phyloP scores from a whole-genome alignment of 2,113 vertebrate species.

The Dinomys branickii region DNA sequence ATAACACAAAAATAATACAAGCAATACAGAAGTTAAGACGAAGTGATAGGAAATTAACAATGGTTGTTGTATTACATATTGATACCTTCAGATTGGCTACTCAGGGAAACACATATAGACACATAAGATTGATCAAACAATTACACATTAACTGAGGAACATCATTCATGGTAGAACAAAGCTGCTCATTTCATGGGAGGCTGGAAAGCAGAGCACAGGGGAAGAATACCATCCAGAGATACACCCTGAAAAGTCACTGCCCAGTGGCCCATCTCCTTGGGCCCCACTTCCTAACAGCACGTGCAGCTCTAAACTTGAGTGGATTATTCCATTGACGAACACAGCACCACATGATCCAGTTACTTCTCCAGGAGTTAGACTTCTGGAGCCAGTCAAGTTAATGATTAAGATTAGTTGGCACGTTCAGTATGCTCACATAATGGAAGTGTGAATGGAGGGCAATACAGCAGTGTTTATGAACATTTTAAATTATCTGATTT shows the following conservation, averaged over 20 bases:
- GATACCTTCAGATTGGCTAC: too few species aligned
- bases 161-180: neutral
- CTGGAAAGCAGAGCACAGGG: neutral
- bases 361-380: neutral
- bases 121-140: too few species aligned
- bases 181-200: neutral
- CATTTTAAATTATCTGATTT: conserved; percentile 31
- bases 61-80: too few species aligned
- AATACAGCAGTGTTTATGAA: neutral
- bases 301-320: neutral
- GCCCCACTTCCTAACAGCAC: neutral
- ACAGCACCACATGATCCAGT: neutral
- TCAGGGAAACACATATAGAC: too few species aligned
- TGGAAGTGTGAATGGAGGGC: neutral
- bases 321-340: neutral
- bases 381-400: neutral
- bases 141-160: too few species aligned
- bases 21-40: too few species aligned
- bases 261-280: neutral
- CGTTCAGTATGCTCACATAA: neutral
- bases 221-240: neutral
- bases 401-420: neutral
- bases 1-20: too few species aligned
- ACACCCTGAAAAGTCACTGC: neutral
- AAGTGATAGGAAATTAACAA: too few species aligned